Evolutionary conservation across 2,888 invertebrate species (phyloP).

Genomic region (Oithona nana): DNA sequence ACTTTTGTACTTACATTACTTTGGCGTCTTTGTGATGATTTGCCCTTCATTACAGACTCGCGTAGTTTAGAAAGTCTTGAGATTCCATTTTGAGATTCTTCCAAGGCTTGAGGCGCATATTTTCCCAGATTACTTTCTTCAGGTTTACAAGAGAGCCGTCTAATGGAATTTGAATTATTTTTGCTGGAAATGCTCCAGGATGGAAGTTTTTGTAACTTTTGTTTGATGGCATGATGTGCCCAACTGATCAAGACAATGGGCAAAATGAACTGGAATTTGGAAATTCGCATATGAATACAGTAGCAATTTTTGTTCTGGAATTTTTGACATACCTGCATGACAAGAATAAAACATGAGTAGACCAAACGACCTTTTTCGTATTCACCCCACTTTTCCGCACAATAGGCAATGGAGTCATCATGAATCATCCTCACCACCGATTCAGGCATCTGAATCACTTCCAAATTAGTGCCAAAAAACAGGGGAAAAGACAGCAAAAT

Average conservation of each 20-base stretch:
- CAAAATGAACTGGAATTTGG: background rate
- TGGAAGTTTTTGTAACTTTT: conserved; percentile 1
- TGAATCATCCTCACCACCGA: background rate
- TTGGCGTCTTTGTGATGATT: too few species aligned
- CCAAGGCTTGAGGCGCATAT: too few species aligned
- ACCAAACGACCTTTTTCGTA: background rate
- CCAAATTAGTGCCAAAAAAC: background rate
- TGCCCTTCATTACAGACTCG: too few species aligned
- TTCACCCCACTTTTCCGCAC: conserved; percentile 2
- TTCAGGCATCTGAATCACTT: background rate
- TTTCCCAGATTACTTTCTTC: too few species aligned
- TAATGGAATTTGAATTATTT: too few species aligned
- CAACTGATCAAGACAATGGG: background rate
- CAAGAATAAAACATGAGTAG: background rate
- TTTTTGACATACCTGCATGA: background rate
- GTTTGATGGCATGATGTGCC: background rate
- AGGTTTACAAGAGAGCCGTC: too few species aligned
- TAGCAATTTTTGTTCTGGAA: background rate
- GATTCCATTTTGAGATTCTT: too few species aligned
- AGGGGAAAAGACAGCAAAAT: background rate
- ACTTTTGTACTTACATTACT: too few species aligned
- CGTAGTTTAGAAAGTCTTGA: too few species aligned
- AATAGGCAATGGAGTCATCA: background rate
- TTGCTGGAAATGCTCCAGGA: too few species aligned
- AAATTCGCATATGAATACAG: background rate